A percentile compares a stretch with the other conserved stretches of the same genome.
Evolutionary conservation across 2,797 vertebrate species (phyloP).

Genomic region (Numenius phaeopus): DNA sequence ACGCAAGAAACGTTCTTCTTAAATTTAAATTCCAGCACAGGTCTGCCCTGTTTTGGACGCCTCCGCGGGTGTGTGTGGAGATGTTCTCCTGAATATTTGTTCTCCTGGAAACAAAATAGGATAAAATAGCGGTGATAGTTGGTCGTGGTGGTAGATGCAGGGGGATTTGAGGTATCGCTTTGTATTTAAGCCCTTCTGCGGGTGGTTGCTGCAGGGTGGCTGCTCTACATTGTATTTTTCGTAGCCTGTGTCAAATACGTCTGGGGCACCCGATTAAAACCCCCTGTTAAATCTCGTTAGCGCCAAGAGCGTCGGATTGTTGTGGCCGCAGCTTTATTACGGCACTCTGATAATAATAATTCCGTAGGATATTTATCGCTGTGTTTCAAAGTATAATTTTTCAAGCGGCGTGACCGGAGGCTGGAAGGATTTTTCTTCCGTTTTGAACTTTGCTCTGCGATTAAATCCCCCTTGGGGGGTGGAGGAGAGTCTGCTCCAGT

Average conservation of each 20-base stretch:
- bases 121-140: accelerated
- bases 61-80: accelerated
- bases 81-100: background rate
- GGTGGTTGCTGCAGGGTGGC: background rate
- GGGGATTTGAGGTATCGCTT: background rate
- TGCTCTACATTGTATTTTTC: accelerated
- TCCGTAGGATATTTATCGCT: background rate
- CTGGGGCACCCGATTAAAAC: background rate
- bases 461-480: background rate
- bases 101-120: background rate
- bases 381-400: background rate
- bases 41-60: background rate
- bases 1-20: background rate
- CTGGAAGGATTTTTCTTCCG: background rate
- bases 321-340: background rate
- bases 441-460: slow-evolving; percentile 7
- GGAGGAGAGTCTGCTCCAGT: background rate
- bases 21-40: background rate
- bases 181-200: background rate
- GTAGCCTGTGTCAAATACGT: accelerated
- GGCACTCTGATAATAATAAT: background rate
- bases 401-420: background rate
- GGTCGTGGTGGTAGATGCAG: accelerated
- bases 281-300: background rate
- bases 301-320: background rate